Evolutionary conservation across 2,797 vertebrate species (phyloP), one percentile per base, ranked within the genome.

Genomic region (Danionella dracula): DNA sequence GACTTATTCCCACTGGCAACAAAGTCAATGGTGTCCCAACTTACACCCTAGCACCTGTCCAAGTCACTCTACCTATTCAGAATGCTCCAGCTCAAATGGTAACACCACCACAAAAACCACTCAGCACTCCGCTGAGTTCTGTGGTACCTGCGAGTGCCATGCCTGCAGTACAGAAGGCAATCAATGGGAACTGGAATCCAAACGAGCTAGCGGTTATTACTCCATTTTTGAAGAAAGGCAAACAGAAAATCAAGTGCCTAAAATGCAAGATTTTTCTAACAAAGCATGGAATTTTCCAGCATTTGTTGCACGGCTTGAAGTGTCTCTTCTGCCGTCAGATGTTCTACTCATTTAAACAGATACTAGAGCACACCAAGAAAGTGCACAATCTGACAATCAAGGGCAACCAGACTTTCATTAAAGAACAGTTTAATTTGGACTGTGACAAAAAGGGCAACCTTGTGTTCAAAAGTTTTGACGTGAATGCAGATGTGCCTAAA

Each of bases 1-100:
- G 93, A 37, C 81, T 93, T 51, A 91, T 94, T 58, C 92, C 92
- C 0, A 94, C 91, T 0, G 92, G 90, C 15, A 93, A 90, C 45
- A 90, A 92, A 63, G 90, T 93, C 37, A 93, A 94, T 1, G 92
- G 93, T 2, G 87, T 93, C 21, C 93, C 92, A 1, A 92, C 88
- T 0, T 94, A 93, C 76, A 94, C 92, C 0, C 84, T 94, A 34
- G 90, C 90, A 2, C 90, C 93, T 0, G 79, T 94, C 37, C 90
- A 92, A 0, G 84, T 94, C 37, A 82, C 90, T 0, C 55, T 93
- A 74, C 89, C 92, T 0, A 79, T 90, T 31, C 62, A 88, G 17
- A 29, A 89, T 0, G 76, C 76, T 6, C 65, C 63, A 10, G 69
- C 86, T 2, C 78, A 88, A 0, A 32, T 92, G 67, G 85, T 90